These are phyloP conservation scores for Oncorhynchus kisutch DNA, from an alignment of 2,113 vertebrate species.

Conservation along the genomic window DNA sequence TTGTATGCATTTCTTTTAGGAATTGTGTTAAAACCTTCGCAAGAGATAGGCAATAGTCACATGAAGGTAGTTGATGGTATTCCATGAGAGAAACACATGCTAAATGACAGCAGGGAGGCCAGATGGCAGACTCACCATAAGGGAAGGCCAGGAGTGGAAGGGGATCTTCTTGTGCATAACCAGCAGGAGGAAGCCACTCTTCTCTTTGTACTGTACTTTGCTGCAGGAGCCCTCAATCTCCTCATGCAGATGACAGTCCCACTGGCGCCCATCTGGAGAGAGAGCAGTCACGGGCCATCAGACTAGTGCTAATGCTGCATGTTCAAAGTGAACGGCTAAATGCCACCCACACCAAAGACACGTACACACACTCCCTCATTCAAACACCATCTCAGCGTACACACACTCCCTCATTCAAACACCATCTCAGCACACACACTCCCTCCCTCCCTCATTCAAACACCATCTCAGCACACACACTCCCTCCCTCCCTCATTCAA, in stretches of 20 bases:
- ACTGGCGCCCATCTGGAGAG: slow-evolving; percentile 85
- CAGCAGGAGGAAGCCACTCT: slow-evolving; percentile 86
- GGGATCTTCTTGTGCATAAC: slow-evolving; percentile 95
- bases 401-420: neutral
- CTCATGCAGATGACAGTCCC: slow-evolving; percentile 88
- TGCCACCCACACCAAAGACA: no score
- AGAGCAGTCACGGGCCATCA: neutral
- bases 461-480: no score
- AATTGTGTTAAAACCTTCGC: no score
- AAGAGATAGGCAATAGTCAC: no score
- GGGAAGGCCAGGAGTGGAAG: slow-evolving; percentile 87
- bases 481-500: no score
- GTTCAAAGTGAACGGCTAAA: no score
- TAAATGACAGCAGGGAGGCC: neutral
- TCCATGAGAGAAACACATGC: neutral
- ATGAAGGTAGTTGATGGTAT: no score
- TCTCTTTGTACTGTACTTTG: slow-evolving; percentile 86
- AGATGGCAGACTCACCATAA: slow-evolving; percentile 73
- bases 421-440: no score
- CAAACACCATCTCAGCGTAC: neutral
- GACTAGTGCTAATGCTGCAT: no score
- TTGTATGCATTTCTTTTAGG: no score
- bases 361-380: no score
- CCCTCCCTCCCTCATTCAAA: no score
- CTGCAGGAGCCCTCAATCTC: slow-evolving; percentile 94